Evolutionary conservation across 2,888 invertebrate genomes (phyloP), one percentile per base, ranked within the genome.

Genomic region (Diloba caeruleocephala): DNA sequence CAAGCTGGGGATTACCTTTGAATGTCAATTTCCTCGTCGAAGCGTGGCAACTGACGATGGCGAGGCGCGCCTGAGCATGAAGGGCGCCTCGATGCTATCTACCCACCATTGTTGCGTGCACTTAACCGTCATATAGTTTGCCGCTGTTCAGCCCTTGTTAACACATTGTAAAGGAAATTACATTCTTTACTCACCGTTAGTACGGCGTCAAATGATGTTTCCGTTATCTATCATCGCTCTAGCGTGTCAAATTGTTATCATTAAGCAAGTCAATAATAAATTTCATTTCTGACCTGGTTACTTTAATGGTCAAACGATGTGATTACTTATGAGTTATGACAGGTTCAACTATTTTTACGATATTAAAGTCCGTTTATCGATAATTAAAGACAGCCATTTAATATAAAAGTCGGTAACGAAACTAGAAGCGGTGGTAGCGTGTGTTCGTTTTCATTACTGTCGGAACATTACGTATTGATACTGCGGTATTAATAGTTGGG

Each of bases 131-230:
- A 88, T 86, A 86, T 71, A 82, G 82, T 83, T 79, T 81, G 78
- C 78, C 78, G 78, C 84, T 85, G 81, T 82, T 82, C 77, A 82
- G 82, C 79, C 82, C 92, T 92, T 92, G 92, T 92, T 93, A 92
- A 91, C 92, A 92, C 90, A 87, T 90, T 88, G 90, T 92, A 88
- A 85, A 89, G 91, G 90, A 92, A 92, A 92, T 91, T 90, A 92
- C 89, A 86, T 90, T 90, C 88, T 89, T 89, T 85, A 87, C 84
- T 81, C 85, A 87, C 84, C 82, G 80, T 82, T 84, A 79, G 80
- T 77, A 74, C 77, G 74, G 81, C 83, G 80, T 83, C 86, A 82
- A 87, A 85, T 82, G 83, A 79, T 78, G 82, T 85, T 88, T 89
- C 87, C 87, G 89, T 87, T 90, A 89, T 89, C 87, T 87, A 90